Base-by-base conservation (phyloP, 2,113 vertebrate genomes). In the Lates calcarifer region DNA sequence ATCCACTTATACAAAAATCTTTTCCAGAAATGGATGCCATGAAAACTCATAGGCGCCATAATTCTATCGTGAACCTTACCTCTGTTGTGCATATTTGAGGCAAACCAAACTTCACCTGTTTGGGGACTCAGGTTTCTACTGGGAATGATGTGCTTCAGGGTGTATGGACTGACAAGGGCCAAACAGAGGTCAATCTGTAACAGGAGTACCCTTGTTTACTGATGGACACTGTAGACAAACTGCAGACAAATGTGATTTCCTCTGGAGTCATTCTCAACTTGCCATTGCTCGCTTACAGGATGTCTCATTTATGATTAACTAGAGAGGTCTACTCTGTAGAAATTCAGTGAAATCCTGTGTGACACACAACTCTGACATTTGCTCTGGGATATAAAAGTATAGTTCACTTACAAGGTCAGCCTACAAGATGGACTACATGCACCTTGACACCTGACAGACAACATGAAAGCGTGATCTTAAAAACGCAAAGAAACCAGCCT, bases 181-280 rank as follows among this genome's bases (percentile, higher is more conserved):
- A 93, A 89, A 83, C 63, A 80, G 82, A 91, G 92, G 90, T 94
- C 93, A 92, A 15, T 76, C 72, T 87, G 57, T 74, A 83, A 88
- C 76, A 72, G 82, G 60, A 81, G 70, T 49, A 72, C 71, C 74
- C 60, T 68, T 81, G 75, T 92, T 89, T 90, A 93, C 70, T 85
- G 79, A 84, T 86, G 83, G 77, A 73, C 84, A 78, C 75, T 81
- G 69, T 39, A 82, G 62, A 81, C 81, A 83, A 83, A 87, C 77
- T 79, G 43, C 79, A 85, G 70, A 91, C 79, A 70, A 87, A 69
- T 51, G 26, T 20, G 22, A 87, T 87, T 86, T 91, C 83, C 85
- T 91, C 69, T 64, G 45, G 18, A 84, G 80, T 77, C 43, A 22
- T 85, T 83, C 87, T 68, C 56, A 81, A 86, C 82, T 81, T 87